Evolutionary conservation across 1,140 invertebrate species (phyloP).

Genomic region (Atta colombica): DNA sequence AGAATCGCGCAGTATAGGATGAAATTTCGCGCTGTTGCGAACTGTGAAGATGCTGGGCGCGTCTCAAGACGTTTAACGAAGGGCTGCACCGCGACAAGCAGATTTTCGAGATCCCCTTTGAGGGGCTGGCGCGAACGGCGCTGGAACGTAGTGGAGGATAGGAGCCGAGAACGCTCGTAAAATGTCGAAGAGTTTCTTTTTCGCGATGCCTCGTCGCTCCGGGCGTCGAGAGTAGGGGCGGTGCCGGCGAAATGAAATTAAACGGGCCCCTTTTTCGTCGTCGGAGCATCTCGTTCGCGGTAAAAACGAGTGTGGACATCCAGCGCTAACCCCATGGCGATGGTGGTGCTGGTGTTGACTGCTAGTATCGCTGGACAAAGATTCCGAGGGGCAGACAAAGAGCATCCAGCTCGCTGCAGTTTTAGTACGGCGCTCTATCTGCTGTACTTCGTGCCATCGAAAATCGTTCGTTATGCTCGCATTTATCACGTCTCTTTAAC

Average conservation of each 20-base stretch:
- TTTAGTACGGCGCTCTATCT: not conserved
- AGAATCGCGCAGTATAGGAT: not conserved
- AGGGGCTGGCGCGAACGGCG: conserved; percentile 43
- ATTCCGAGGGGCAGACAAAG: conserved; percentile 1
- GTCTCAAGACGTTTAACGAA: conserved; percentile 30
- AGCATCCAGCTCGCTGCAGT: not conserved
- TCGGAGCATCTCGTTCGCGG: conserved; percentile 58
- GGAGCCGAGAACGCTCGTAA: conserved; percentile 65
- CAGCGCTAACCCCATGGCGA: conserved; percentile 60
- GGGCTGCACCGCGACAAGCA: not conserved
- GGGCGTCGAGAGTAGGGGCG: conserved; percentile 68
- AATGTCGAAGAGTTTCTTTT: conserved; percentile 70
- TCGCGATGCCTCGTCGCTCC: conserved; percentile 72
- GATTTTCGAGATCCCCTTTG: conserved; percentile 28
- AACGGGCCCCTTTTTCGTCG: conserved; percentile 72
- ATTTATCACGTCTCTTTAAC: conserved; percentile 3
- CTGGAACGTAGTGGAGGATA: not conserved
- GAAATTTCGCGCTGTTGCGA: not conserved
- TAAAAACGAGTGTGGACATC: conserved; percentile 78
- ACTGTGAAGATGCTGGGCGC: not conserved
- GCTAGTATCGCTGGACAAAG: not conserved
- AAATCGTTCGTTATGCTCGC: conserved; percentile 33
- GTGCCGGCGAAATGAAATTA: conserved; percentile 76
- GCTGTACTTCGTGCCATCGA: not conserved
- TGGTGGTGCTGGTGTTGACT: not conserved